Percentiles rank a stretch among this genome's conserved stretches.
These are phyloP conservation scores for Loxodonta africana DNA, from an alignment of 2,113 vertebrate species.

Conservation along the genomic window DNA sequence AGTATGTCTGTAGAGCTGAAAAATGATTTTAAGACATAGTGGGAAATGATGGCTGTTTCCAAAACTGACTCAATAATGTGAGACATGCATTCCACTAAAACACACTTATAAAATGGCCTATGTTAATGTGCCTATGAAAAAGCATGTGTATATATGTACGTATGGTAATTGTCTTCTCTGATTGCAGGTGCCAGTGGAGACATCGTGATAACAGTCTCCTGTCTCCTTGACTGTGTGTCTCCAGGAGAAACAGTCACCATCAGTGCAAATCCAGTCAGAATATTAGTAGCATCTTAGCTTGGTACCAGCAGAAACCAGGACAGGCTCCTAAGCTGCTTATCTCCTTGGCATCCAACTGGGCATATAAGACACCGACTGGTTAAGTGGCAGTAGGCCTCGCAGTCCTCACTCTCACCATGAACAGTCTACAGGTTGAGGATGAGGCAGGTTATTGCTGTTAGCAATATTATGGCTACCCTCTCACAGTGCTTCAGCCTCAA, in stretches of 20 bases:
- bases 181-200: neutral
- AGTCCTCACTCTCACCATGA: neutral
- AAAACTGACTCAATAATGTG: neutral
- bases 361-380: neutral
- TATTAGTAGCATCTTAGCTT: slow-evolving; percentile 32
- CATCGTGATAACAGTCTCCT: neutral
- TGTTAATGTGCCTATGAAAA: neutral
- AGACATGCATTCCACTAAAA: neutral
- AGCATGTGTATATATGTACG: fast-evolving
- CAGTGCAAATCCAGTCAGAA: slow-evolving; percentile 69
- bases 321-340: slow-evolving; percentile 58
- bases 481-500: neutral
- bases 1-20: neutral
- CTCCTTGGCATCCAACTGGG: fast-evolving
- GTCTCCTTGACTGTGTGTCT: neutral
- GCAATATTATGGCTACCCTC: fast-evolving
- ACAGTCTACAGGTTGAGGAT: neutral
- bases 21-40: neutral
- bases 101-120: neutral
- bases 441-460: neutral
- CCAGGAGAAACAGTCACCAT: neutral
- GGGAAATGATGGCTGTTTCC: neutral
- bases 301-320: slow-evolving; percentile 84
- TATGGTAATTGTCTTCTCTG: neutral
- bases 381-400: slow-evolving; percentile 50